Evolutionary conservation across 2,888 invertebrate genomes (phyloP).

Genomic region (Cremastinae sp.): DNA sequence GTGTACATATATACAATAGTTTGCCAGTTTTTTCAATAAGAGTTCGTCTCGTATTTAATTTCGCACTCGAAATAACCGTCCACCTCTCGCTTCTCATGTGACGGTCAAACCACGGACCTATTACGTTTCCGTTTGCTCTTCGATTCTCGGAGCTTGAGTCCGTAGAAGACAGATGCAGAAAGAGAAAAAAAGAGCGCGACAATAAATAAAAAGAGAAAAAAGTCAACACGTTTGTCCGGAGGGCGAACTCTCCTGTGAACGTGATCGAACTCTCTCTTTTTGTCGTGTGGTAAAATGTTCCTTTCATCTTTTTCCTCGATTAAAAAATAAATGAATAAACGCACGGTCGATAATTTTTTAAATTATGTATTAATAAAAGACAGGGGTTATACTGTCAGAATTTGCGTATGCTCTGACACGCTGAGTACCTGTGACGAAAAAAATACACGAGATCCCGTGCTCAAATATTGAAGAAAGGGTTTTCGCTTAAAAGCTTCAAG

Average conservation of each 20-base stretch:
- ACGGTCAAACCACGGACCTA: conserved; percentile 22
- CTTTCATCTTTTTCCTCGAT: conserved; percentile 15
- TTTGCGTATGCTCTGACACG: conserved; percentile 26
- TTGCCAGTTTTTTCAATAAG: too few species aligned
- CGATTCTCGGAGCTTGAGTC: conserved; percentile 17
- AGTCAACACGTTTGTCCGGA: conserved; percentile 29
- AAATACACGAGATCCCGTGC: conserved; percentile 8
- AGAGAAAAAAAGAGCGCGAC: conserved; percentile 14
- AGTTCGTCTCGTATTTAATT: conserved; percentile 37
- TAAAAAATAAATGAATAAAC: conserved; percentile 49
- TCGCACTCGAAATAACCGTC: conserved; percentile 23
- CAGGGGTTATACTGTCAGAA: conserved; percentile 27
- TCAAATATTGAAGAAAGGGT: conserved; percentile 41
- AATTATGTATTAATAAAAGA: conserved; percentile 2
- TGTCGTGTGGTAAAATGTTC: too few species aligned
- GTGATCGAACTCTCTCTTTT: conserved; percentile 7
- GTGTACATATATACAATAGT: too few species aligned
- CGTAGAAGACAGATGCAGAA: neutral
- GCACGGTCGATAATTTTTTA: neutral
- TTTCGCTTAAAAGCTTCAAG: conserved; percentile 32
- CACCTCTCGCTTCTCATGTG: conserved; percentile 6
- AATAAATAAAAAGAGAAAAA: neutral
- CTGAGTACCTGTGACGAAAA: neutral
- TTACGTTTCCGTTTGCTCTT: conserved; percentile 41
- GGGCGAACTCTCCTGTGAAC: conserved; percentile 16